A percentile compares a stretch with the other conserved stretches of the same genome.
phyloP scores from a whole-genome alignment of 2,113 vertebrate genomes.

The Mus spicilegus region DNA sequence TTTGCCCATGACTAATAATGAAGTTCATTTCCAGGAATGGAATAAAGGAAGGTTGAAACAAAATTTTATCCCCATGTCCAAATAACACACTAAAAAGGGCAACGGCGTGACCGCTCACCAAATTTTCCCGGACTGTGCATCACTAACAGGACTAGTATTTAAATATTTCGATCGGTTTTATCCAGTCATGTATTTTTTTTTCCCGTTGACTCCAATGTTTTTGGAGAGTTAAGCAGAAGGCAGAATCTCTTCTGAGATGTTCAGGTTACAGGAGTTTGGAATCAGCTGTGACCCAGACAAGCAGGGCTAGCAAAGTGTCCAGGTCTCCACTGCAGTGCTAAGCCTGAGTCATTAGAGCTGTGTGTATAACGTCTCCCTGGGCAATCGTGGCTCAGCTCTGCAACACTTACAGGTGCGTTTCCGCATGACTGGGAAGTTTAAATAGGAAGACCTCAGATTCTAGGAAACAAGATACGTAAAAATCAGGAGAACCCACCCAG shows the following conservation, averaged over 20 bases:
- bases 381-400: constrained; percentile 45
- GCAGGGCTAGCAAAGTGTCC: constrained; percentile 47
- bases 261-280: constrained; percentile 64
- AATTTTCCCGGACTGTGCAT: constrained; percentile 47
- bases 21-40: constrained; percentile 63
- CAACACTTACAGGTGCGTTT: neutral
- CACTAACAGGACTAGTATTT: constrained; percentile 66
- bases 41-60: constrained; percentile 68
- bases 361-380: neutral
- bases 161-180: constrained; percentile 65
- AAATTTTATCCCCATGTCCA: constrained; percentile 51
- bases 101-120: constrained; percentile 43
- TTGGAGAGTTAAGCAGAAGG: constrained; percentile 77
- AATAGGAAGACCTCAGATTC: neutral
- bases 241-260: constrained; percentile 75
- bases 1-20: constrained; percentile 51
- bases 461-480: neutral
- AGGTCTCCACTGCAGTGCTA: constrained; percentile 55
- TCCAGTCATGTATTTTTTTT: neutral
- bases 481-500: neutral
- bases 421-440: neutral
- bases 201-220: constrained; percentile 73
- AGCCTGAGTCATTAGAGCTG: constrained; percentile 60
- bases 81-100: constrained; percentile 38
- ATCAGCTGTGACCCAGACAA: neutral